Evolutionary conservation across 2,113 vertebrate genomes (phyloP), one percentile per base, ranked within the genome.

Genomic region (Psephotus haematonotus): DNA sequence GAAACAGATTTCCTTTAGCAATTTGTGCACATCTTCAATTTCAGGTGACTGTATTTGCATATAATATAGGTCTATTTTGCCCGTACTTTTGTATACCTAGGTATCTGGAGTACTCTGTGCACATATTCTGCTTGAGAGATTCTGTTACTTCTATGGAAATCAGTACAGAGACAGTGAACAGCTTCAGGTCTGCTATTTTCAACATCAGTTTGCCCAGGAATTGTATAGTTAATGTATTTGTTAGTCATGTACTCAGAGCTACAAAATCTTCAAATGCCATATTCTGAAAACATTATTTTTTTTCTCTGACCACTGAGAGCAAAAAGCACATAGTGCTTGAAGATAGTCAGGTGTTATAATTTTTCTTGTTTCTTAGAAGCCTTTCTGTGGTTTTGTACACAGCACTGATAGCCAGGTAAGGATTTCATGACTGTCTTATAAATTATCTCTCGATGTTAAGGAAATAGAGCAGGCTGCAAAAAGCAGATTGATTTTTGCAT

Each of bases 251-350:
- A 55, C 29, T 86, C 63, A 81, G 53, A 81, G 33, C 33, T 65
- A 47, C 33, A 72, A 77, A 69, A 43, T 39, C 44, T 68, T 91
- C n/a, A 69, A 65, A 65, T 55, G 20, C 27, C 1, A 0, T 25
- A n/a, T 47, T 50, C 50, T 68, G 46, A 84, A 95, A 91, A 44
- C 6, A 28, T 2, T 47, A 24, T 77, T 91, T 92, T 91, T 92
- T 82, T 12, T 80, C 52, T 86, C 53, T 63, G 29, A 44, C 59
- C 29, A 35, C 19, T 67, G 55, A 55, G 13, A 67, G 18, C 35
- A 71, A 28, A 74, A 24, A 31, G 0, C 0, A 0, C 25, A 33
- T 11, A 62, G 0, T n/a, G 5, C 78, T 70, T 86, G 22, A 59
- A 81, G 46, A 39, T 5, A 74, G 35, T 37, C 37, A 50, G 29